phyloP scores from a whole-genome alignment of 1,140 invertebrate genomes.

The Nixonia krombeini region DNA sequence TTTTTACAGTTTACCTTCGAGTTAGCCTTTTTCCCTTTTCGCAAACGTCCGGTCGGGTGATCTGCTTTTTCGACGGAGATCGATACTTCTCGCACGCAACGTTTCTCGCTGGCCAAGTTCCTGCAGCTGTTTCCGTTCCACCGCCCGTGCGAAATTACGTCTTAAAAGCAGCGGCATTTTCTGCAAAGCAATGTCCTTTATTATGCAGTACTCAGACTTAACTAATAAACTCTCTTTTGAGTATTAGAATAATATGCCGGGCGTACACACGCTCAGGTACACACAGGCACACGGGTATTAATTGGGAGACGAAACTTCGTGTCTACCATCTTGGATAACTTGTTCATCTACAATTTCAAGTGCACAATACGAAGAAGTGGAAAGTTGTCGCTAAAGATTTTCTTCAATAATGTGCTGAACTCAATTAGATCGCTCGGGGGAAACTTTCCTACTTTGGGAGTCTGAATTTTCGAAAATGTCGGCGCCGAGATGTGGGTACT shows the following conservation, averaged over 20 bases:
- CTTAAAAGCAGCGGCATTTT: too few relatives aligned
- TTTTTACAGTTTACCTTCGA: too few relatives aligned
- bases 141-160: not conserved
- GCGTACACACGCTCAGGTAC: too few relatives aligned
- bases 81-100: slow-evolving; percentile 3
- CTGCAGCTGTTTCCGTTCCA: not conserved
- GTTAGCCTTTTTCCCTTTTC: too few relatives aligned
- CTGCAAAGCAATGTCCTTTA: too few relatives aligned
- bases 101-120: not conserved
- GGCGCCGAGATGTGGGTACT: too few relatives aligned
- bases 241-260: too few relatives aligned
- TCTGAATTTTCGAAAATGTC: not conserved
- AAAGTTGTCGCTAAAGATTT: not conserved
- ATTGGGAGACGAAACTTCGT: not conserved
- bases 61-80: not conserved
- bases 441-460: not conserved
- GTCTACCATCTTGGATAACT: not conserved
- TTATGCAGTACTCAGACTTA: too few relatives aligned
- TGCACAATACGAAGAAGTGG: not conserved
- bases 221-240: too few relatives aligned
- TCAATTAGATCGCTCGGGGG: not conserved
- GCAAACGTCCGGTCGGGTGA: too few relatives aligned
- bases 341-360: slow-evolving; percentile 1
- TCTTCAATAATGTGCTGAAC: not conserved
- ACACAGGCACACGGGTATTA: too few relatives aligned